Evolutionary conservation across 2,113 vertebrate genomes (phyloP).

Genomic region (Taxidea taxus): DNA sequence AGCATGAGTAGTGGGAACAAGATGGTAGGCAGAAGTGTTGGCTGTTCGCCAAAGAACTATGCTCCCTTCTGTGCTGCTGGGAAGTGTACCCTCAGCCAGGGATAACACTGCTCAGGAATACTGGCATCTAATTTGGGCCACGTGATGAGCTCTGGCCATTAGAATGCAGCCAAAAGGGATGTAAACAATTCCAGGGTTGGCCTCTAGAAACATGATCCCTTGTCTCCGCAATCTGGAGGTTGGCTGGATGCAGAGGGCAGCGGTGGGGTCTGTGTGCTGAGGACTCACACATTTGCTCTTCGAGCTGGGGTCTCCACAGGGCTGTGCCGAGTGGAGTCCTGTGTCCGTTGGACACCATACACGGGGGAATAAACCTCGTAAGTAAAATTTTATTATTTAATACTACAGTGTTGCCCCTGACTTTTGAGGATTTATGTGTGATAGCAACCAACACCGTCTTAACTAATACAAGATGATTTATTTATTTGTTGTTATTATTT

Average conservation of each 20-base stretch:
- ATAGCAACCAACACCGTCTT: neutral
- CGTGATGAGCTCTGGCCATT: neutral
- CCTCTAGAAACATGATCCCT: neutral
- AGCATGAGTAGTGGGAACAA: neutral
- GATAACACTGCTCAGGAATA: neutral
- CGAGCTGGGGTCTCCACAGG: accelerated
- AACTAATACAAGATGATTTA: neutral
- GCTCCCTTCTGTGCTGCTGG: neutral
- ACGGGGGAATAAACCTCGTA: neutral
- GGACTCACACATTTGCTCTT: neutral
- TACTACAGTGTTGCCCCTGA: neutral
- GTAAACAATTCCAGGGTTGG: neutral
- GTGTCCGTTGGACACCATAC: neutral
- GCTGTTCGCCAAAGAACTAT: neutral
- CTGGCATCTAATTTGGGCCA: neutral
- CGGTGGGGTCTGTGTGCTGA: too few species aligned
- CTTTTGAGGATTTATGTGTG: neutral
- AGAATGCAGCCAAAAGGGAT: neutral
- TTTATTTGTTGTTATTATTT: neutral
- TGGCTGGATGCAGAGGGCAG: neutral
- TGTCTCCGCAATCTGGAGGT: neutral
- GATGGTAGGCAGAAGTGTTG: neutral
- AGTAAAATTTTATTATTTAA: neutral
- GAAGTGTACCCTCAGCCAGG: neutral
- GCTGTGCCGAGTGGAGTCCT: too few species aligned